Evolutionary conservation across 1,140 invertebrate genomes (phyloP), one percentile per base, ranked within the genome.

Genomic region (Aplysia californica): DNA sequence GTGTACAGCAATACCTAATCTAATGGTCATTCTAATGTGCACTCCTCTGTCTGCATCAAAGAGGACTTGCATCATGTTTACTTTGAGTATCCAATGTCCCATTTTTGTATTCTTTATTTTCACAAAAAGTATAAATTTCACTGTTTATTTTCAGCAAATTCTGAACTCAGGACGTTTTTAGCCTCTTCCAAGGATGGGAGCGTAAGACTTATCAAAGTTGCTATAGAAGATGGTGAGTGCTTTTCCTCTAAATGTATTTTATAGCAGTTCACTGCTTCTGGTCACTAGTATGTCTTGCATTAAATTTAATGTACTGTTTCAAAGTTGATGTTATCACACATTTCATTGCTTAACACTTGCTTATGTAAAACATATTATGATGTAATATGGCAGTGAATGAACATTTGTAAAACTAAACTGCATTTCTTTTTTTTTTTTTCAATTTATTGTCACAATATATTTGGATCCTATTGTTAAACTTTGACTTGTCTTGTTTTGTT

Each of bases 221-320:
- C 72, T 33, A 88, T 89, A 76, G 61, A 78, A 66, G 75, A 89
- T 83, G 87, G 87, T 89, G 80, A 81, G 78, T 58, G n/a, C n/a
- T n/a, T n/a, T n/a, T n/a, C n/a, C 77, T 33, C 56, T 77, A 41
- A n/a, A 50, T 38, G 50, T 76, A 59, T 23, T 75, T n/a, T 59
- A 31, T 41, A 44, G 44, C n/a, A n/a, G n/a, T 26, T 23, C 5
- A 29, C 5, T 59, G n/a, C 31, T 6, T 59, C 31, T 44, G 36
- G n/a, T 2, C 74, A 50, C 33, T 59, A 31, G 18, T 70, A 73
- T 33, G 50, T 69, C 35, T 23, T 15, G 41, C 10, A 23, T 36
- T 68, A 0, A 56, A 15, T 55, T 67, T 26, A 78, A 33, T 20
- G 26, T 23, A 0, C 66, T 59, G 35, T 36, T 50, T 64, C 15